Conservation (phyloP, 2,888 invertebrate species). For the Gortyna flavago region DNA sequence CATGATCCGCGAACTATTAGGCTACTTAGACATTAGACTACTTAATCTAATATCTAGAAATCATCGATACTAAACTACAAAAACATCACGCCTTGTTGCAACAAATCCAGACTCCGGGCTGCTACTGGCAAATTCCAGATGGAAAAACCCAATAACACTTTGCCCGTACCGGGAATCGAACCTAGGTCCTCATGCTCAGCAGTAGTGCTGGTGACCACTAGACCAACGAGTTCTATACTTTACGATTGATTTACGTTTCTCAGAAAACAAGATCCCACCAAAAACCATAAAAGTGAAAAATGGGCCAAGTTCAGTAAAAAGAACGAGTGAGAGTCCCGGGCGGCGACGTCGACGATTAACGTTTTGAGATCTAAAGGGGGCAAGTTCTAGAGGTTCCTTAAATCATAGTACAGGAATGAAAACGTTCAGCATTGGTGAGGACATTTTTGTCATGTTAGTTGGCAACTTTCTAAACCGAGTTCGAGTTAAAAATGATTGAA, state of each 20-base stretch:
- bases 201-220: background rate
- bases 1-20: background rate
- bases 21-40: background rate
- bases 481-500: background rate
- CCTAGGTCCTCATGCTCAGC: background rate
- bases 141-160: background rate
- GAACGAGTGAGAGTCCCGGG: background rate
- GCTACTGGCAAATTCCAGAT: background rate
- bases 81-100: background rate
- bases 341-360: background rate
- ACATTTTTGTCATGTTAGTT: background rate
- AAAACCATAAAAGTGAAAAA: conserved; percentile 32
- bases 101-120: background rate
- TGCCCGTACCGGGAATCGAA: background rate
- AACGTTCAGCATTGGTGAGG: background rate
- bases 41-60: too few relatives aligned
- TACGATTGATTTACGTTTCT: background rate
- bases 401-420: background rate
- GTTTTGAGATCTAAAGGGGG: background rate
- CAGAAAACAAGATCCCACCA: conserved; percentile 4
- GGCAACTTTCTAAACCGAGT: background rate
- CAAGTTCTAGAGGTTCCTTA: background rate
- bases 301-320: conserved; percentile 11
- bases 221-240: background rate
- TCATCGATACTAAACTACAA: background rate